phyloP scores from a whole-genome alignment of 2,888 invertebrate genomes.

The Lasioglossum morio region DNA sequence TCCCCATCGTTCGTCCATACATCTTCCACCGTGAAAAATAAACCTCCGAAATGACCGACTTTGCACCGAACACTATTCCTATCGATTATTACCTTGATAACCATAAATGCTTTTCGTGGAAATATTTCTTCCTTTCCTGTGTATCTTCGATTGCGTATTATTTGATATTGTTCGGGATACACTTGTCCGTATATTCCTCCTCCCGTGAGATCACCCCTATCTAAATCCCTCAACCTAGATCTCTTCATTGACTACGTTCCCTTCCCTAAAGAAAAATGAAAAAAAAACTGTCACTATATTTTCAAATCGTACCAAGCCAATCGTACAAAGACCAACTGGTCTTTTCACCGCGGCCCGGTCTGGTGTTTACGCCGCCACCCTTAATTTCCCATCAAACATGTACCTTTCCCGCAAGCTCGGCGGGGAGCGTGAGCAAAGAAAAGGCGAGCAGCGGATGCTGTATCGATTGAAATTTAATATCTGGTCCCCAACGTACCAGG shows the following conservation, averaged over 20 bases:
- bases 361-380: constrained; percentile 69
- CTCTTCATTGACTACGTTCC: background rate
- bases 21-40: constrained; percentile 34
- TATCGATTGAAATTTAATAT: constrained; percentile 84
- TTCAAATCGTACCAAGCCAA: background rate
- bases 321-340: constrained; percentile 13
- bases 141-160: background rate
- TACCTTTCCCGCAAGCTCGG: constrained; percentile 65
- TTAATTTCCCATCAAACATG: constrained; percentile 75
- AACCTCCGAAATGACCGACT: constrained; percentile 8
- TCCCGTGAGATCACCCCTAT: background rate
- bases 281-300: background rate
- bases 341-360: constrained; percentile 37
- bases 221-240: background rate
- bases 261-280: no score
- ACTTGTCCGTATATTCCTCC: no score
- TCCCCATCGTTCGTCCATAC: constrained; percentile 18
- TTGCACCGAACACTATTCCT: background rate
- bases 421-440: constrained; percentile 68
- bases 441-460: constrained; percentile 73
- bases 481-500: constrained; percentile 73
- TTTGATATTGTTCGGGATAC: no score
- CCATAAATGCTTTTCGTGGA: no score
- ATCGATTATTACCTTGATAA: constrained; percentile 3
- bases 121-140: background rate